Base-by-base conservation (phyloP, 2,888 invertebrate genomes). In the Tillus elongatus region DNA sequence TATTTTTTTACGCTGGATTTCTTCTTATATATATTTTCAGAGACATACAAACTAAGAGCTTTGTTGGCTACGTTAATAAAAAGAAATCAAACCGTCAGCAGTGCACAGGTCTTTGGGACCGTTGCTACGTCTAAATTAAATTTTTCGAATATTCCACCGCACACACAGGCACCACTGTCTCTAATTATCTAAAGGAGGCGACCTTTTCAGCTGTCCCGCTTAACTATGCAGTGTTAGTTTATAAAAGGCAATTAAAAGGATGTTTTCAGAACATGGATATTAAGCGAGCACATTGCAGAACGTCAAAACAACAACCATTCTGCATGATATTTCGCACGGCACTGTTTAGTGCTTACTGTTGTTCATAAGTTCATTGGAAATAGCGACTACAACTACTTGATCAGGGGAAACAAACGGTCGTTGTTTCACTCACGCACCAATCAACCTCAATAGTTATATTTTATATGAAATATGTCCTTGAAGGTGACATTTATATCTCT, bases 371-470 rank as follows among this genome's bases (percentile, higher is more conserved):
- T n/a, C 45, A 48, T 47, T 43, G 45, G 44, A 44, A 39, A 46
- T 40, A 41, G 43, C 41, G 40, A 38, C 42, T 33, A 41, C 32
- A 29, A 29, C 40, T 41, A 39, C 42, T 43, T 39, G 41, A 44
- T 46, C 44, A 43, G 43, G 44, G 49, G 46, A 45, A 48, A 49
- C 40, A 42, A 27, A 41, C 39, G 31, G 39, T 37, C 34, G 40
- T 43, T 45, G 49, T 45, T 51, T 50, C 48, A 44, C 46, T 48
- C 47, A 48, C 44, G 43, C 48, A 51, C 49, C 48, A 43, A 47
- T 47, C 47, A 43, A 42, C 45, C 39, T 37, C 40, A 34, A 44
- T 44, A 43, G 26, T 30, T 14, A 33, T 15, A 32, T 19, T 19
- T 19, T 34, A 33, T 36, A 34, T 41, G 34, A 40, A 15, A 29